Conservation (phyloP, 2,888 invertebrate genomes). For the Drosophila buzzatii region DNA sequence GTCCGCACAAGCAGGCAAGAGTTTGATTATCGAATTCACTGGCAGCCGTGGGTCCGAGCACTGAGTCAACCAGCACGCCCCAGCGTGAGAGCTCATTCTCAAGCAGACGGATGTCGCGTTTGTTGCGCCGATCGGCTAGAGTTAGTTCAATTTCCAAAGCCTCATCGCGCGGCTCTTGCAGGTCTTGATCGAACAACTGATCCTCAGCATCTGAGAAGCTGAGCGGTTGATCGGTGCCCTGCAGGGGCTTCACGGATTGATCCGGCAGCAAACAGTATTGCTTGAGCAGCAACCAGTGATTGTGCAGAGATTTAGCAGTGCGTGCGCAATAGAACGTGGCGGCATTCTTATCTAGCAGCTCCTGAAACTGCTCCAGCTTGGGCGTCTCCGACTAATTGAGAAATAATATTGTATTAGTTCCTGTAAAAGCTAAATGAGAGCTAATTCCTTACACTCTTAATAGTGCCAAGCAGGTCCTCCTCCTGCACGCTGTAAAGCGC, state of each 20-base stretch:
- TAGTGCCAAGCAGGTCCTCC: conserved; percentile 92
- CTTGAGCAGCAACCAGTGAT: conserved; percentile 96
- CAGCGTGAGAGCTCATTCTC: conserved; percentile 96
- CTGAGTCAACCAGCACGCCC: conserved; percentile 96
- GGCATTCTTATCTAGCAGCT: conserved; percentile 92
- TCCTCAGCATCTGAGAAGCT: conserved; percentile 97
- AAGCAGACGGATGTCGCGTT: conserved; percentile 93
- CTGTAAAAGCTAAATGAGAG: background rate
- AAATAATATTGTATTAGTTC: background rate
- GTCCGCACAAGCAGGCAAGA: conserved; percentile 95
- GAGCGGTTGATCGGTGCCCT: conserved; percentile 88
- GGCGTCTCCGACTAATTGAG: conserved; percentile 89
- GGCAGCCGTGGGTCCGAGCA: conserved; percentile 91
- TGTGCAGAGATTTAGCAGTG: conserved; percentile 93
- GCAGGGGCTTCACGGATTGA: conserved; percentile 90
- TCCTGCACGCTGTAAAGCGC: conserved; percentile 96
- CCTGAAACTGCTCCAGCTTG: conserved; percentile 92
- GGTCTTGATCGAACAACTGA: conserved; percentile 92
- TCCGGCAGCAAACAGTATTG: conserved; percentile 96
- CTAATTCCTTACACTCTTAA: conserved; percentile 89
- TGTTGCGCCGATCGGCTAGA: conserved; percentile 90
- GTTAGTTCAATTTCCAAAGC: conserved; percentile 92
- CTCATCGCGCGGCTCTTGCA: conserved; percentile 92
- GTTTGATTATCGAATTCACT: conserved; percentile 97
- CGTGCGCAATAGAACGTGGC: conserved; percentile 94